Percentiles rank a stretch among this genome's conserved stretches.
phyloP scores from a whole-genome alignment of 2,113 vertebrate genomes.

The Alethe castanea region DNA sequence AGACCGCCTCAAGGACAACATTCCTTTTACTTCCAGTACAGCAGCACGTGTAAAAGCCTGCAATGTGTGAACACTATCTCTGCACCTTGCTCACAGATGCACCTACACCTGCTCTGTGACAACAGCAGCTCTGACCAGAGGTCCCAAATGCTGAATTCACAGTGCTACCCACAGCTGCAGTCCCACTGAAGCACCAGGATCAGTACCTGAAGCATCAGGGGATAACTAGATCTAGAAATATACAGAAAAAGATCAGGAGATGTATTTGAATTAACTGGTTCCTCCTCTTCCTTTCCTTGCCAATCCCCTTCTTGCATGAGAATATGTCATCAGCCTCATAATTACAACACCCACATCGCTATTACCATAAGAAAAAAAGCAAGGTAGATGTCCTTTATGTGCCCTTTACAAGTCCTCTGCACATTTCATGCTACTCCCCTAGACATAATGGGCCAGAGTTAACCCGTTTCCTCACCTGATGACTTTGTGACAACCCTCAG shows the following conservation, averaged over 20 bases:
- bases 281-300: neutral
- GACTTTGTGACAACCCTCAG: neutral
- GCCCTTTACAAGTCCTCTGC: neutral
- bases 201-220: neutral
- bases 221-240: neutral
- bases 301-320: neutral
- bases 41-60: accelerated
- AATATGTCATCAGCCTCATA: neutral
- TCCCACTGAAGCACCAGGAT: neutral
- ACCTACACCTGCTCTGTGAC: neutral
- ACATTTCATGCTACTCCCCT: neutral
- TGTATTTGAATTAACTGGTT: neutral
- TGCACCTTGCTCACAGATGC: neutral
- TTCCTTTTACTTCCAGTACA: neutral
- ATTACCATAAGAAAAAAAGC: neutral
- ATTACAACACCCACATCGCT: neutral
- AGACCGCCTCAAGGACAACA: neutral
- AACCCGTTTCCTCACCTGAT: neutral
- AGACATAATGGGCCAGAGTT: neutral
- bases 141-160: neutral
- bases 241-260: neutral
- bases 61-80: neutral
- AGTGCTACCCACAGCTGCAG: neutral
- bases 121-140: neutral
- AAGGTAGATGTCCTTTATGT: neutral